Evolutionary conservation across 2,888 invertebrate genomes (phyloP), one percentile per base, ranked within the genome.

Genomic region (Caenorhabditis becei): DNA sequence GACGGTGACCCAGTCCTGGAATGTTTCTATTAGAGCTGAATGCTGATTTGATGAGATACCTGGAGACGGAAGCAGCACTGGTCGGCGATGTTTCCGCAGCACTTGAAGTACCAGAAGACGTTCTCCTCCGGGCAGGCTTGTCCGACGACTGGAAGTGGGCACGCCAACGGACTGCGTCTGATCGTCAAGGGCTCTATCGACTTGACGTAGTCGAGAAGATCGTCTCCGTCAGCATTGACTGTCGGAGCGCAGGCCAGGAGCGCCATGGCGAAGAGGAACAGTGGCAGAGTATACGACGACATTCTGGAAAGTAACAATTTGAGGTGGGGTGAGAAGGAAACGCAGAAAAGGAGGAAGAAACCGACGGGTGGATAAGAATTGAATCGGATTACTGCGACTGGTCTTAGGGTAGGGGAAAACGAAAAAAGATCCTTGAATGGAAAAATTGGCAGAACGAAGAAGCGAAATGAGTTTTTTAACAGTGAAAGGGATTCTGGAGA

Each of bases 71-170:
- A 86, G 77, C 88, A 88, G 71, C 88, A 88, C 54, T 72, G 72
- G 62, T 80, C 82, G 54, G 80, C 66, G 59, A 87, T 77, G 18
- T 84, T 81, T 56, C 88, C 88, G 62, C 89, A 88, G 67, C 89
- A 88, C 54, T 83, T 80, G 83, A 89, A 89, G 70, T 87, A 87
- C 83, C 83, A 89, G 53, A 89, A 71, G 24, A 86, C 82, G 63
- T 84, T 89, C 63, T 86, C 81, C 65, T 88, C 88, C 44, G 89
- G 88, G 58, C 89, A 89, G 3, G 72, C 72, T 18, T 63, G 69
- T 26, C 89, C 89, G 56, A 89, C 85, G 49, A 89, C 83, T 54
- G 88, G 86, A 3, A 88, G 63, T 14, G 89, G 89, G 63, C 89
- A 89, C 10, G 84, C 89, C 23, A 80, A 65, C 11, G 83, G 77